phyloP scores from a whole-genome alignment of 2,797 vertebrate genomes.

The Diplodus sargus region DNA sequence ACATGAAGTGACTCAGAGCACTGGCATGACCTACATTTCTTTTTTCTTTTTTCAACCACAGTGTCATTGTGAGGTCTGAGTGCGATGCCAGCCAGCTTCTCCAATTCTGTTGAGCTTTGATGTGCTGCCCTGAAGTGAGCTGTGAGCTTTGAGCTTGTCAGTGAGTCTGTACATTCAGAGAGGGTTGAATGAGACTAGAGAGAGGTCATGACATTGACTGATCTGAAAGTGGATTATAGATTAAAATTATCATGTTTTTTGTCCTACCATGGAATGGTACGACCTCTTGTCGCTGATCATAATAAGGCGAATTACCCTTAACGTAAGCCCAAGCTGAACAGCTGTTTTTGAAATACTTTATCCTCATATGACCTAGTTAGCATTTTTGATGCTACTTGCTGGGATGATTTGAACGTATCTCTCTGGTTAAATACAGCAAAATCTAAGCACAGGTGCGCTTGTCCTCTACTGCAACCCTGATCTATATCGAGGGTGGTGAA shows the following conservation, averaged over 20 bases:
- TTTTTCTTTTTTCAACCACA: conserved; percentile 10
- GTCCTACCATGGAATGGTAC: conserved; percentile 6
- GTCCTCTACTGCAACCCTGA: conserved; percentile 24
- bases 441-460: conserved; percentile 7
- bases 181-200: conserved; percentile 40
- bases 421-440: not conserved
- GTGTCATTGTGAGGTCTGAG: conserved; percentile 52
- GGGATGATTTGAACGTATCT: not conserved
- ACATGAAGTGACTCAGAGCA: conserved; percentile 66
- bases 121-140: conserved; percentile 45
- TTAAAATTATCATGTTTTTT: conserved; percentile 36
- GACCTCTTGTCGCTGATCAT: conserved; percentile 19
- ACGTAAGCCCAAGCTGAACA: conserved; percentile 16
- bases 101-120: conserved; percentile 52
- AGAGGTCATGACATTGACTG: conserved; percentile 52
- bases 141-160: conserved; percentile 37
- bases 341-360: conserved; percentile 16
- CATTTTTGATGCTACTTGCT: not conserved
- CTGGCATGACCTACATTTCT: conserved; percentile 54
- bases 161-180: conserved; percentile 24
- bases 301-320: conserved; percentile 20
- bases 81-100: conserved; percentile 42
- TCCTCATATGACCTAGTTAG: conserved; percentile 43
- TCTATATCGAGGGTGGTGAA: conserved; percentile 23
- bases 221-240: conserved; percentile 30